Evolutionary conservation across 1,140 invertebrate species (phyloP), one percentile per base, ranked within the genome.

Genomic region (Thaumatotibia leucotreta): DNA sequence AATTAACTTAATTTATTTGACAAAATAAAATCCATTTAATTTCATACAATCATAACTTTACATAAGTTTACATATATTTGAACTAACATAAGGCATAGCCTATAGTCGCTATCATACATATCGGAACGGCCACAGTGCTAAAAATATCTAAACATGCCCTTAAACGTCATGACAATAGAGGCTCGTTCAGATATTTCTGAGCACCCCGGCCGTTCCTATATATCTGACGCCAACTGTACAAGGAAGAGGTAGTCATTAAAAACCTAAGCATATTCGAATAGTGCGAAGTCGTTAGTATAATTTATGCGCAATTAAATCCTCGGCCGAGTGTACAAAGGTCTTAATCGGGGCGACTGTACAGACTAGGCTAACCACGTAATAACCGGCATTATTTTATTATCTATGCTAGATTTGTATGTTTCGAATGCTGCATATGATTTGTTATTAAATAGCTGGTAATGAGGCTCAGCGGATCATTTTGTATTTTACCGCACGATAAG

Each of bases 331-430:
- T 52, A 27, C 52, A 27, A 4, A 17, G 24, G 52, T 58, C 52
- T 29, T 27, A 58, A 58, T 27, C n/a, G 52, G 20, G 27, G 11
- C 24, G 52, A 58, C 24, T 58, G 11, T 58, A 58, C 52, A 24
- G 24, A 4, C 52, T 58, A 58, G 52, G 52, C 52, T 58, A 58
- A 58, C 52, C 24, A 58, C 52, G 24, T 58, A 31, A 58, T 58
- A 27, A 58, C 52, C 17, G 24, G 52, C 23, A 58, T 58, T 58
- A 58, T 58, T 58, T 58, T 58, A 58, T 58, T 58, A 58, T 58
- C 52, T 58, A 58, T 58, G 52, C 52, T 24, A 27, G 23, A 58
- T 58, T 58, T 58, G 52, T 27, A 45, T 6, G 39, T 14, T 22
- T 24, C 11, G 50, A 5, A 31, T 49, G 17, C 14, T 29, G 52